These are phyloP conservation scores for Diachasmimorpha longicaudata DNA, from an alignment of 1,140 invertebrate genomes.

Conservation along the genomic window DNA sequence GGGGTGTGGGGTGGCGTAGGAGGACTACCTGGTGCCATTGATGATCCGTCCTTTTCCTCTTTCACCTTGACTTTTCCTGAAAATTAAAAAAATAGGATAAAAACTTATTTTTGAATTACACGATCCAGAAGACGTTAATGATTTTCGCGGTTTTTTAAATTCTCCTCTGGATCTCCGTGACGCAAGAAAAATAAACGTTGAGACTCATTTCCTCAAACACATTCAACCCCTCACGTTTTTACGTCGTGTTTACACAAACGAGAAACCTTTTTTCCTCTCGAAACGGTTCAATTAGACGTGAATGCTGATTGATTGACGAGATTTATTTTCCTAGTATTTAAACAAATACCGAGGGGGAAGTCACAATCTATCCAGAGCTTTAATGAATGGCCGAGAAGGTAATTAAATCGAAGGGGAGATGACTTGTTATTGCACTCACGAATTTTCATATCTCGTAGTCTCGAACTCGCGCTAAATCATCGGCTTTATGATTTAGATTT, in stretches of 20 bases:
- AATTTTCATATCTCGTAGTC: background rate
- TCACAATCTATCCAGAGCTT: no score
- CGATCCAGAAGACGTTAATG: no score
- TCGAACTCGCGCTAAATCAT: background rate
- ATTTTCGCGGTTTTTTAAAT: background rate
- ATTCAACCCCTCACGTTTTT: background rate
- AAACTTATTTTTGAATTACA: no score
- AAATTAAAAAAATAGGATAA: slow-evolving; percentile 27
- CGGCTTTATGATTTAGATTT: background rate
- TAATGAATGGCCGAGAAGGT: no score
- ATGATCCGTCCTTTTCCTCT: slow-evolving; percentile 57
- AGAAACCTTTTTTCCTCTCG: background rate
- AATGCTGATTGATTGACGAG: background rate
- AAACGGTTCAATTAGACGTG: background rate
- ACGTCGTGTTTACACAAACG: background rate
- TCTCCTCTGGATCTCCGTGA: background rate
- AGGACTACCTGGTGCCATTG: slow-evolving; percentile 59
- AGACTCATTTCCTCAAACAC: background rate
- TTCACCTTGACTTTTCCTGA: slow-evolving; percentile 55
- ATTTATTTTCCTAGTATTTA: background rate
- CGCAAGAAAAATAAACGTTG: background rate
- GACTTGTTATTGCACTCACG: background rate
- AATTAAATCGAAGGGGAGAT: no score
- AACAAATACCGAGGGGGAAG: background rate
- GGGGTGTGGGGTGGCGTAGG: slow-evolving; percentile 60